These are phyloP conservation scores for Hippopotamyrus pictus DNA, from an alignment of 2,797 vertebrate genomes.

Conservation along the genomic window DNA sequence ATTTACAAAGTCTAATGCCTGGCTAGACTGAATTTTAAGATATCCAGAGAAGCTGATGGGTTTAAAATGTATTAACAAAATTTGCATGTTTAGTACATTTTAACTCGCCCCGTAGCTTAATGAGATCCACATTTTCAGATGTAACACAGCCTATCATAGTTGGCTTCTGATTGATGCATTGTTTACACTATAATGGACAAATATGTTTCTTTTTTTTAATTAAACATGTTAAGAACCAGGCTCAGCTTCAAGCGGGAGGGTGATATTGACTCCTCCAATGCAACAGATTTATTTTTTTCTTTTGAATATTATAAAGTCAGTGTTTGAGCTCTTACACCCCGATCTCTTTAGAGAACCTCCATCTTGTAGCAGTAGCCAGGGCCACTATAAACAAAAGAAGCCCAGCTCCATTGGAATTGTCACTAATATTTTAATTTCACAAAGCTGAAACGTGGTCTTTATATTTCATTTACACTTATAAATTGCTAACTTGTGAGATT, in stretches of 20 bases:
- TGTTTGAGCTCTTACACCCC: not conserved
- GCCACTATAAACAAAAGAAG: not conserved
- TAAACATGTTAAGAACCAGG: not conserved
- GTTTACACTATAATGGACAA: not conserved
- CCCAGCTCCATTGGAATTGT: not conserved
- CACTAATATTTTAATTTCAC: not conserved
- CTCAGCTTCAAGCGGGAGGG: not conserved
- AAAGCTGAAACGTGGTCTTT: not conserved
- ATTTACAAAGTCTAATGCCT: not conserved
- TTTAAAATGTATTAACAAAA: not conserved
- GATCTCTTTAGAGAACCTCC: not conserved
- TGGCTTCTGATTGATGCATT: not conserved
- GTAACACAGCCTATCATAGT: not conserved
- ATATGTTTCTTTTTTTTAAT: not conserved
- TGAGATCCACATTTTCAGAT: not conserved
- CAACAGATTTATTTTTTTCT: not conserved
- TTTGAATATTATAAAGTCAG: not conserved
- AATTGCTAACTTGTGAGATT: not conserved
- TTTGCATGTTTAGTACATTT: not conserved
- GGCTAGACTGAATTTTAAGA: not conserved
- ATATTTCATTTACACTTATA: not conserved
- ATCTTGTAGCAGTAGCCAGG: not conserved
- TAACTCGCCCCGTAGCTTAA: not conserved
- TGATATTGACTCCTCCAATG: not conserved
- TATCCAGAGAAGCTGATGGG: constrained; percentile 1